Base-by-base conservation (phyloP, 2,888 invertebrate genomes). In the Drosophila yooni region DNA sequence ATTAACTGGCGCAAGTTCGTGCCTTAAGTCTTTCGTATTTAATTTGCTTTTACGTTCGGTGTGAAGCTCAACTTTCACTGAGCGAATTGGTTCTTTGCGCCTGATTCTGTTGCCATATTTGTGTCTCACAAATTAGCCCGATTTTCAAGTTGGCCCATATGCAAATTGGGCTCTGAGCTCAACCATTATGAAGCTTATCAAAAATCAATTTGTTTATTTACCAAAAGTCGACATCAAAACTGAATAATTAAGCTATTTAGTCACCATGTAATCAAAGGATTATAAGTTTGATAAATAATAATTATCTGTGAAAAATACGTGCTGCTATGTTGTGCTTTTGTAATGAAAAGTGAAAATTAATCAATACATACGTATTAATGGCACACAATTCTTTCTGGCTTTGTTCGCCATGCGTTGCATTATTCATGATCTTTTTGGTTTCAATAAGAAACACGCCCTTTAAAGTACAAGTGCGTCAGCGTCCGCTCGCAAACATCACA, bases 1-100 rank as follows among this genome's bases (percentile, higher is more conserved):
- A 88, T 89, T 84, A 87, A 73, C 65, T 67, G 89, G 57, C 74
- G 58, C 75, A 78, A 74, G 89, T 87, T 89, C 58, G 89, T 83
- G 79, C 70, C 87, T 79, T 78, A 61, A 88, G 90, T 91, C 83
- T 79, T 86, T 85, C 69, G 70, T 77, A 73, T 81, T 74, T 79
- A 60, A 67, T 77, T 63, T 50, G 76, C 57, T 59, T 56, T 50
- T 46, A 34, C 34, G 29, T n/a, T 57, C 50, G 11, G 34, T 34
- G 46, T 31, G 27, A 65, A 70, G 46, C 68, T 67, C 59, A 83
- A 88, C 91, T 88, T 88, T 88, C 88, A 88, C 88, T 91, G 69
- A 74, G 63, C 56, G 13, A 57, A 56, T 64, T 48, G 46, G 58
- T 71, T 83, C 81, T 79, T 59, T 50, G 52, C 53, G 50, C 52